Conservation (phyloP, 2,113 vertebrate species). For the Tenrec ecaudatus region DNA sequence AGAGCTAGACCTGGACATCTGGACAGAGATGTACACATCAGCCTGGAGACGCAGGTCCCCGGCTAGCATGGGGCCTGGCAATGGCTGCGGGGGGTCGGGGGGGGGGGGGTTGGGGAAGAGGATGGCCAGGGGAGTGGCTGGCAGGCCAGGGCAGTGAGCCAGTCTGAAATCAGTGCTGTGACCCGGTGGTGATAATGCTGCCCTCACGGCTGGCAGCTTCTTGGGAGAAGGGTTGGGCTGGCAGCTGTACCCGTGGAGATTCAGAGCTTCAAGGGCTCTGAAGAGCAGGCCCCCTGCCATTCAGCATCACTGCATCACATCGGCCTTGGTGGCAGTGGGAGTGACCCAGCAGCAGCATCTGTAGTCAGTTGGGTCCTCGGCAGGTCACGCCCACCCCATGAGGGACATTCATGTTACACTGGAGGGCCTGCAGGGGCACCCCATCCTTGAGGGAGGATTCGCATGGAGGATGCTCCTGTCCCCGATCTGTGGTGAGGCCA, state of each 20-base stretch:
- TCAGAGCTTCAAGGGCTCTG: too few relatives aligned
- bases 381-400: not conserved
- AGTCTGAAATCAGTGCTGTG: not conserved
- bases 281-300: too few relatives aligned
- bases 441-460: not conserved
- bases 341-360: not conserved
- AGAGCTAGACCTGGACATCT: not conserved
- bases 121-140: accelerated
- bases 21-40: not conserved
- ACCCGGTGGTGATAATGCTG: not conserved
- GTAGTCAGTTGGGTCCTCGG: not conserved
- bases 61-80: not conserved
- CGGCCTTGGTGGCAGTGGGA: too few relatives aligned
- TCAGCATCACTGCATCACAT: too few relatives aligned
- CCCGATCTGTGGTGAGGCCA: too few relatives aligned
- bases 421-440: not conserved
- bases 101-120: too few relatives aligned
- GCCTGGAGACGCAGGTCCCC: not conserved
- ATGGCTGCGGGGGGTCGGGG: accelerated
- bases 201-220: too few relatives aligned
- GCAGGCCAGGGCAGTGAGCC: not conserved
- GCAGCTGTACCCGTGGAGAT: too few relatives aligned
- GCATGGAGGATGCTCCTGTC: not conserved
- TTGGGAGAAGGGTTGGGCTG: too few relatives aligned
- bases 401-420: not conserved